Evolutionary conservation across 2,113 vertebrate genomes (phyloP).

Genomic region (Pantherophis guttatus): DNA sequence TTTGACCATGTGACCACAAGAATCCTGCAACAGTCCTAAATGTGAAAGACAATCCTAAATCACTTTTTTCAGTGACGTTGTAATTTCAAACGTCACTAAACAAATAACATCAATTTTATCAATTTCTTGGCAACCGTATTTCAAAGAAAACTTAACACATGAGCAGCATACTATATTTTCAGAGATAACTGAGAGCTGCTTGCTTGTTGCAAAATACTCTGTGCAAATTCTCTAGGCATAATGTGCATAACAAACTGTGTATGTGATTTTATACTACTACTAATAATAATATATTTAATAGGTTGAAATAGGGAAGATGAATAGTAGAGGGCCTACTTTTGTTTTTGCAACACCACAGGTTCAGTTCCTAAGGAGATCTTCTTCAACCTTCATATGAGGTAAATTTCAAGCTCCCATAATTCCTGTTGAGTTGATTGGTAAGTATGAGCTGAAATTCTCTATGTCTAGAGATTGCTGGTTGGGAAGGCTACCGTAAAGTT

Average conservation of each 20-base stretch:
- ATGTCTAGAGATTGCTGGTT: background rate
- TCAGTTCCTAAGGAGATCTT: background rate
- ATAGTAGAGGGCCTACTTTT: background rate
- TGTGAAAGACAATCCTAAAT: too few relatives aligned
- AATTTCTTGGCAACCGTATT: background rate
- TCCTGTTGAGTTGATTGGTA: background rate
- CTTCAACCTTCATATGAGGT: background rate
- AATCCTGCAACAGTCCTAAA: background rate
- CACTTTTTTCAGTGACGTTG: too few relatives aligned
- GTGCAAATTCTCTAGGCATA: background rate
- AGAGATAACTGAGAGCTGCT: background rate
- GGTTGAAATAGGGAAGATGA: background rate
- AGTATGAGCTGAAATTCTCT: background rate
- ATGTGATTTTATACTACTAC: background rate
- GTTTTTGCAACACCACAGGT: background rate
- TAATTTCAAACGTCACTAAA: too few relatives aligned
- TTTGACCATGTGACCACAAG: background rate
- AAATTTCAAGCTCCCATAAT: background rate
- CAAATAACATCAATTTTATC: background rate
- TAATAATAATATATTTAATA: background rate
- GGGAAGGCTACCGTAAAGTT: background rate
- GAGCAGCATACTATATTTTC: background rate
- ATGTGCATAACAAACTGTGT: background rate
- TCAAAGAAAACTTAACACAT: background rate
- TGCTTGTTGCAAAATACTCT: background rate